phyloP scores from a whole-genome alignment of 2,888 invertebrate genomes.

The Pristionchus fissidentatus region DNA sequence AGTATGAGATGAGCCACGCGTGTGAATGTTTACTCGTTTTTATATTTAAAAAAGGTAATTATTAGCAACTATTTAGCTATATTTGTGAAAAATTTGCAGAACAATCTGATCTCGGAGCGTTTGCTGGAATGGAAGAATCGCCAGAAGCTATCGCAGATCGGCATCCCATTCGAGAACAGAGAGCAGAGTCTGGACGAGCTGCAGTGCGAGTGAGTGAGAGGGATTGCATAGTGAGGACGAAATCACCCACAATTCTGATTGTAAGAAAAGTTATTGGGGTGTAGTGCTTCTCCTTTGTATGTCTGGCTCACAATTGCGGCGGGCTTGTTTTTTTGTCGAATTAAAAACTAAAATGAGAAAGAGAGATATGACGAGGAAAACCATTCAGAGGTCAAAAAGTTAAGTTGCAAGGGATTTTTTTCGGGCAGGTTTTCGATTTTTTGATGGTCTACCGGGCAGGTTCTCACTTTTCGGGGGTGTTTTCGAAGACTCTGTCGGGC shows the following conservation, averaged over 20 bases:
- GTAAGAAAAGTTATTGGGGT: neutral
- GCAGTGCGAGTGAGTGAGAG: slow-evolving; percentile 69
- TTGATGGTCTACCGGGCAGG: too few species aligned
- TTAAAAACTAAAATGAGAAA: too few species aligned
- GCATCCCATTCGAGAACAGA: slow-evolving; percentile 72
- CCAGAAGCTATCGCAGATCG: slow-evolving; percentile 75
- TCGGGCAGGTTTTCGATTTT: too few species aligned
- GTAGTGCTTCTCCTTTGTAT: neutral
- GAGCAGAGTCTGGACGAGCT: slow-evolving; percentile 72
- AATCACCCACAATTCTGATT: neutral
- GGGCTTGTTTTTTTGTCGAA: neutral
- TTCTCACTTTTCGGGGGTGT: too few species aligned
- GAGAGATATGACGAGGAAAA: too few species aligned
- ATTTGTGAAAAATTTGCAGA: slow-evolving; percentile 66
- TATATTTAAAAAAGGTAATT: too few species aligned
- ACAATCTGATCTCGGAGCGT: slow-evolving; percentile 69
- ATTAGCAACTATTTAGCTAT: too few species aligned
- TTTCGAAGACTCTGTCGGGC: too few species aligned
- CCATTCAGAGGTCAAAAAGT: too few species aligned
- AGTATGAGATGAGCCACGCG: too few species aligned
- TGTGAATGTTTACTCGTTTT: too few species aligned
- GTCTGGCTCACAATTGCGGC: neutral
- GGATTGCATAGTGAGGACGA: neutral
- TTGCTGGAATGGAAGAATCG: slow-evolving; percentile 74
- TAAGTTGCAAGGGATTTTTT: too few species aligned